Base-by-base conservation (phyloP, 2,888 invertebrate species). In the Latrodectus hesperus region DNA sequence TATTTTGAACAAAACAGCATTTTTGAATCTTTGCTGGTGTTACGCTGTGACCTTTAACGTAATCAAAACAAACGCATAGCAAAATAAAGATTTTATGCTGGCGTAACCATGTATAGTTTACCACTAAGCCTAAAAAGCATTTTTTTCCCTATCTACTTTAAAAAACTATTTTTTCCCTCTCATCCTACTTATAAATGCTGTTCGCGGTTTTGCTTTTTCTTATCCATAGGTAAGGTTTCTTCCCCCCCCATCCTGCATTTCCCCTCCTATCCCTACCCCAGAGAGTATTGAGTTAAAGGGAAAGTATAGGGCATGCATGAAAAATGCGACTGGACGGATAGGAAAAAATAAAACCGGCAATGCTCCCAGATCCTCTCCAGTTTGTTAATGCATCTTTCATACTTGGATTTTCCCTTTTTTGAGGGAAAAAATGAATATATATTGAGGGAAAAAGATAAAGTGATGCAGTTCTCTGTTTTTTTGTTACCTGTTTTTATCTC, bases 371-470 rank as follows among this genome's bases (percentile, higher is more conserved):
- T 17, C 12, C 52, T 64, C 16, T 49, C 52, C 67, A n/a, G 77
- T 51, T 51, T 65, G 67, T 53, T 51, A 67, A 77, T 77, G 77
- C 67, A 68, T 67, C 77, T 77, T 77, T 67, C 68, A 77, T 77
- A 67, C 77, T 12, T 16, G 55, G 55, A 55, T 55, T 55, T 55
- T 55, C 55, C 55, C 12, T 51, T n/a, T 14, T 65, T 16, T 17
- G 10, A 52, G 16, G 11, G 53, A 26, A 22, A 68, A 53, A 77
- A 53, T 68, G 77, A 77, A 77, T 68, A 49, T 26, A 76, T 68
- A 26, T 67, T 68, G 67, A 14, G n/a, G 60, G n/a, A 9, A 60
- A 64, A 38, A 55, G 55, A 55, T 55, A 55, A 55, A 55, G 16
- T 11, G 55, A 55, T 55, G 55, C 55, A 55, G 55, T 55, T 55